These are phyloP conservation scores for Antennarius striatus DNA, from an alignment of 2,113 vertebrate genomes.

Conservation along the genomic window DNA sequence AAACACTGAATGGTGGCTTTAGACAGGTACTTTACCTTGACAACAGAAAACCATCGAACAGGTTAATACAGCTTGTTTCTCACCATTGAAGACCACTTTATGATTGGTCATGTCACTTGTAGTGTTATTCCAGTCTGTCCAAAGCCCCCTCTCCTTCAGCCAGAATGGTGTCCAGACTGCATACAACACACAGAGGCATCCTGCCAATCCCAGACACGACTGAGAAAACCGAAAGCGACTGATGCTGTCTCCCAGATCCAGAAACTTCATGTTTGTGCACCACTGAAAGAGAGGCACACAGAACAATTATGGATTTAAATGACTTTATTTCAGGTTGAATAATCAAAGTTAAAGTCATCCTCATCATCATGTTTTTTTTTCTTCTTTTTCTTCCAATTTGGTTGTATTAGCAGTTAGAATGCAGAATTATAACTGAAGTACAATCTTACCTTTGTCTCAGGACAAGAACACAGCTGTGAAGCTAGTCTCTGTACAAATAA, in stretches of 20 bases:
- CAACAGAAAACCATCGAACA: not conserved
- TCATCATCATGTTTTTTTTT: not conserved
- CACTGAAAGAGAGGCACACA: not conserved
- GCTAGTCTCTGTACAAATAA: not conserved
- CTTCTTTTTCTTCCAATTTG: too few species aligned
- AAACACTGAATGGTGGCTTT: not conserved
- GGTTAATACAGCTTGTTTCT: constrained; percentile 8
- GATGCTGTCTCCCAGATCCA: constrained; percentile 56
- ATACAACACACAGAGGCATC: constrained; percentile 74
- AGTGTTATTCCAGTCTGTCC: constrained; percentile 62
- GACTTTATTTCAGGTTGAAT: not conserved
- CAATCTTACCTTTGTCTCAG: constrained; percentile 51
- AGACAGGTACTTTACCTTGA: not conserved
- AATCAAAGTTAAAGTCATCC: too few species aligned
- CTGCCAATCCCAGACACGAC: constrained; percentile 71
- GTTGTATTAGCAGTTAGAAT: not conserved
- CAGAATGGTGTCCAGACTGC: constrained; percentile 77
- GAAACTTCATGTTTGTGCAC: constrained; percentile 56
- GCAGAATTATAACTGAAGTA: not conserved
- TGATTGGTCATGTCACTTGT: constrained; percentile 1
- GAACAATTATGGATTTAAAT: not conserved
- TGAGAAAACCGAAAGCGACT: constrained; percentile 75
- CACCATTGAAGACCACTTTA: constrained; percentile 55
- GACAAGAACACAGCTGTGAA: constrained; percentile 8
- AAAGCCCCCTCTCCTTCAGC: constrained; percentile 74